Conservation (phyloP, 2,113 vertebrate genomes). For the Brachyistius frenatus region DNA sequence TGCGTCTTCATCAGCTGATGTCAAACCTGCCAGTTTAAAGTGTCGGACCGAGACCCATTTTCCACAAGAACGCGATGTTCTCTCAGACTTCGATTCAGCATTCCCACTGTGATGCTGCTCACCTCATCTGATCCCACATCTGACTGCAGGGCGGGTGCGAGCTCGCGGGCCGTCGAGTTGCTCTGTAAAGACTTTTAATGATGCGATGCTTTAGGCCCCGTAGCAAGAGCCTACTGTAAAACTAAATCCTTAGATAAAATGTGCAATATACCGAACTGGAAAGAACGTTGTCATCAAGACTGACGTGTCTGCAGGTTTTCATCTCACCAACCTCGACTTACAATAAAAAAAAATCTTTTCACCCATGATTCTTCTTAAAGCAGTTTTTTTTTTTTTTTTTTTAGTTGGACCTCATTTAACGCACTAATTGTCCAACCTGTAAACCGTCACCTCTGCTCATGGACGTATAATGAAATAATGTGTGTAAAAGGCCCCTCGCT, state of each 20-base stretch:
- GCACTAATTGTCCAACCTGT: neutral
- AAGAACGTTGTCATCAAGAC: no score
- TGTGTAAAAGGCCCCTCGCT: no score
- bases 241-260: no score
- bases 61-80: slow-evolving; percentile 36
- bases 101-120: slow-evolving; percentile 26
- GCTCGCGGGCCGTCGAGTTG: neutral
- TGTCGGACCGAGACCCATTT: neutral
- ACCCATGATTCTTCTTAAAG: neutral
- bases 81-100: slow-evolving; percentile 23
- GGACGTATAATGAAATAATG: no score
- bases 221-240: neutral
- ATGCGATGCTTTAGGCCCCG: neutral
- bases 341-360: no score
- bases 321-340: neutral
- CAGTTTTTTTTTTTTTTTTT: neutral
- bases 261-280: no score
- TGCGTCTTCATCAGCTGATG: neutral
- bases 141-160: neutral
- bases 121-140: slow-evolving; percentile 30
- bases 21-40: slow-evolving; percentile 1
- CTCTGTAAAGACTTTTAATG: neutral
- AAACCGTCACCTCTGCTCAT: neutral
- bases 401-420: neutral
- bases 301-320: neutral